Evolutionary conservation across 2,113 vertebrate species (phyloP).

Genomic region (Sisor rabdophorus): DNA sequence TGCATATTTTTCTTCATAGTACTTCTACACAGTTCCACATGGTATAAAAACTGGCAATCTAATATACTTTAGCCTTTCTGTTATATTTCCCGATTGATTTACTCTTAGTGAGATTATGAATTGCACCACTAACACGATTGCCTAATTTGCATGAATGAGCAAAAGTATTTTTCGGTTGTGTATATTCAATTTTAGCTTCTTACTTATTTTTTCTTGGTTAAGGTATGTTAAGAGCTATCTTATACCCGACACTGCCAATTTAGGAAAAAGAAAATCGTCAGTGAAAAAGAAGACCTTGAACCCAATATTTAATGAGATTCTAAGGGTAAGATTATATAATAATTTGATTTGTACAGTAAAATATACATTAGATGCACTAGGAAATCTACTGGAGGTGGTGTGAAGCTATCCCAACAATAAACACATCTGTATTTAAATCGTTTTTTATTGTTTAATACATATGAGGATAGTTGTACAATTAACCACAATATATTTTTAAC

Average conservation of each 20-base stretch:
- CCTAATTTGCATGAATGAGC: background rate
- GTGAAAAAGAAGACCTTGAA: constrained; percentile 92
- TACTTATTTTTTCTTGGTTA: constrained; percentile 28
- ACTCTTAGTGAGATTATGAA: background rate
- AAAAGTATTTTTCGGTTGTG: background rate
- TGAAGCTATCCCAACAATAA: background rate
- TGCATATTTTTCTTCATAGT: too few relatives aligned
- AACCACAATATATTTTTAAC: background rate
- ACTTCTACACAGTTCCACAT: too few relatives aligned
- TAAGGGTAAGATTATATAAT: constrained; percentile 73
- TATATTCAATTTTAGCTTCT: background rate
- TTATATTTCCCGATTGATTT: too few relatives aligned
- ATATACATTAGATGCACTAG: background rate
- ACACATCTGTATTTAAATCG: too few relatives aligned
- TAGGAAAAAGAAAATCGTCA: constrained; percentile 92
- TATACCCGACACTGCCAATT: constrained; percentile 82
- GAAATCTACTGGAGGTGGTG: background rate
- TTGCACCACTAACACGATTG: background rate
- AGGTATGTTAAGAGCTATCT: constrained; percentile 95
- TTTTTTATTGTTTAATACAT: background rate
- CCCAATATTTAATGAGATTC: constrained; percentile 91
- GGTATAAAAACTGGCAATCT: too few relatives aligned
- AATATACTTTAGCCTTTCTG: too few relatives aligned
- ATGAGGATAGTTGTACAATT: background rate
- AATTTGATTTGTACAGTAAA: background rate